A percentile compares a stretch with the other conserved stretches of the same genome.
phyloP scores from a whole-genome alignment of 2,113 vertebrate species.

The Rousettus leschenaultii region DNA sequence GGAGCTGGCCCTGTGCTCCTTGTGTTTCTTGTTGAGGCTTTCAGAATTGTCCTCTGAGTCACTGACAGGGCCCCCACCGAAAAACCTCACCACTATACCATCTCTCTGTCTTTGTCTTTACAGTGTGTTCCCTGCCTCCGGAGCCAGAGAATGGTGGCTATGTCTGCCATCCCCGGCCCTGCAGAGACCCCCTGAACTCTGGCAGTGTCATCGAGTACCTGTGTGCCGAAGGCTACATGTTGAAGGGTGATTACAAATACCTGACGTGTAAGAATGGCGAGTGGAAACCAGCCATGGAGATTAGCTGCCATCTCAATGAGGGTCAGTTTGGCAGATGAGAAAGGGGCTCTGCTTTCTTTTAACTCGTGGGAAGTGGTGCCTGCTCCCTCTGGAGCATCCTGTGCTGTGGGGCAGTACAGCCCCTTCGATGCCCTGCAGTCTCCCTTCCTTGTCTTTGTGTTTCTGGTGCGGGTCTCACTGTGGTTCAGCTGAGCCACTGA shows the following conservation, averaged over 20 bases:
- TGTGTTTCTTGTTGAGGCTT: neutral
- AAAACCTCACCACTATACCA: neutral
- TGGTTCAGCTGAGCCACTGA: neutral
- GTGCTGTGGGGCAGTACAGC: neutral
- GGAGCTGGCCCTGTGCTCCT: neutral
- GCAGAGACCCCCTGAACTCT: conserved; percentile 88
- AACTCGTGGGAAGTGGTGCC: rapidly evolving
- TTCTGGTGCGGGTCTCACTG: neutral
- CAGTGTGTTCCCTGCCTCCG: conserved; percentile 93
- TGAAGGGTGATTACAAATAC: conserved; percentile 97
- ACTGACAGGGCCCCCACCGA: neutral
- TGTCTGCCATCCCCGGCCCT: conserved; percentile 94
- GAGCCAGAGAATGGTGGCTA: conserved; percentile 97
- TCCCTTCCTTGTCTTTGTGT: neutral
- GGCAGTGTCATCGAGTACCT: conserved; percentile 98
- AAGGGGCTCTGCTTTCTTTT: neutral
- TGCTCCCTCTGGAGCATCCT: neutral
- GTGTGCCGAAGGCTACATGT: conserved; percentile 94
- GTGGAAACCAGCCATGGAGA: conserved; percentile 95
- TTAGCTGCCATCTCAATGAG: conserved; percentile 93
- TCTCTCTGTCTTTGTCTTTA: neutral
- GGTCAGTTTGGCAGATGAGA: conserved; percentile 81
- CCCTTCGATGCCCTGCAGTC: neutral
- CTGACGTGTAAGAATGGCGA: conserved; percentile 96
- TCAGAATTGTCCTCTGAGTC: neutral